phyloP scores from a whole-genome alignment of 2,797 vertebrate species.

The Hybognathus amarus region DNA sequence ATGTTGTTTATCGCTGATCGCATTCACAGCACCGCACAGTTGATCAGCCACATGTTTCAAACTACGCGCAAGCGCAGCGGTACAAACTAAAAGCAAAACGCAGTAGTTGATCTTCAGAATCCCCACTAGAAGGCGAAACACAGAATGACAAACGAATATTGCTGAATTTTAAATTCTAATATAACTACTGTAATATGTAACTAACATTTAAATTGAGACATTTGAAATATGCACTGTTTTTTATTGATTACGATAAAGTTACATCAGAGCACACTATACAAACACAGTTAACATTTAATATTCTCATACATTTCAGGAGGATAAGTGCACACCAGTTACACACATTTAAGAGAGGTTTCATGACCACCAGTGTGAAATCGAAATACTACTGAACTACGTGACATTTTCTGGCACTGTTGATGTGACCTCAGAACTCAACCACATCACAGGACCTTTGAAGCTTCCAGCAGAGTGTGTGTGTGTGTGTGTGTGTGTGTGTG shows the following conservation, averaged over 20 bases:
- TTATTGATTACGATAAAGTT: no score
- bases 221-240: neutral
- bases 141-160: no score
- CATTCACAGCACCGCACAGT: neutral
- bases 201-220: neutral
- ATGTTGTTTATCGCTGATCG: neutral
- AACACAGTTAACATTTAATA: neutral
- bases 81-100: neutral
- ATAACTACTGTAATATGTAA: neutral
- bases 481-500: constrained; percentile 45
- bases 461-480: constrained; percentile 53
- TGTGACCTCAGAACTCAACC: constrained; percentile 68
- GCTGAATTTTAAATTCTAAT: neutral
- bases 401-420: constrained; percentile 75
- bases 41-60: neutral
- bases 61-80: constrained; percentile 3
- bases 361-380: constrained; percentile 13
- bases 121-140: no score
- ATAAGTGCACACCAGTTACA: neutral
- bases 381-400: constrained; percentile 68
- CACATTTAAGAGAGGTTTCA: constrained; percentile 28
- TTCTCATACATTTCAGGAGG: neutral
- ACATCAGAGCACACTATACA: no score
- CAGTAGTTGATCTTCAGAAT: neutral
- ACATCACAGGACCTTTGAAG: constrained; percentile 77